Base-by-base conservation (phyloP, 2,888 invertebrate species). In the Artemia sp. region DNA sequence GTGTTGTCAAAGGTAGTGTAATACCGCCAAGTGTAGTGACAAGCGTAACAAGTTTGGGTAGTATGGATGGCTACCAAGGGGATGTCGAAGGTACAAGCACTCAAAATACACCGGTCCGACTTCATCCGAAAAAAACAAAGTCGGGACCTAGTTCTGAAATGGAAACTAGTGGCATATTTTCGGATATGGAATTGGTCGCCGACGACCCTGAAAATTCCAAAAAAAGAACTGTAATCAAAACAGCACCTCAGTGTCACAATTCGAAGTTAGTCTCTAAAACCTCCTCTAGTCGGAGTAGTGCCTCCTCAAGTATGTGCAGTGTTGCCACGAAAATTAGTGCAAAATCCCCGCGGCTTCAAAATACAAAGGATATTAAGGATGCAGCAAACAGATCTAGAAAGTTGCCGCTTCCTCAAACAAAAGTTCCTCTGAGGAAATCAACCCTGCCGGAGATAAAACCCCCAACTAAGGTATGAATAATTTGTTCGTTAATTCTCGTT, bases 11-110 rank as follows among this genome's bases (percentile, higher is more conserved):
- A 9, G 64, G 64, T 9, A 58, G 64, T 58, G n/a, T 10, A 58
- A 10, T 58, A n/a, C 14, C 64, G 10, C 24, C 64, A 24, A 58
- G 64, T 58, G 24, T 58, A n/a, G 24, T 58, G 9, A 58, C 64
- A n/a, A 58, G 64, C 64, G 64, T 58, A 19, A 58, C 64, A 58
- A 58, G 64, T 58, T 19, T 58, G 14, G 64, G 64, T 58, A 58
- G 64, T 10, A 58, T 19, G 14, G 64, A 58, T 24, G 64, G 64
- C 8, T 58, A 58, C 64, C 64, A 58, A 58, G 64, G 64, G 8
- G 64, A 58, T 2, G 64, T 24, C 8, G 64, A 58, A 58, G 64
- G 64, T 58, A 58, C 14, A 19, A 10, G 64, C 10, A 58, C 64
- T 24, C 64, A 58, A 58, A 58, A 58, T 58, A 58, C 64, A n/a